Evolutionary conservation across 2,888 invertebrate species (phyloP), one percentile per base, ranked within the genome.

Genomic region (Embidobia sp.): DNA sequence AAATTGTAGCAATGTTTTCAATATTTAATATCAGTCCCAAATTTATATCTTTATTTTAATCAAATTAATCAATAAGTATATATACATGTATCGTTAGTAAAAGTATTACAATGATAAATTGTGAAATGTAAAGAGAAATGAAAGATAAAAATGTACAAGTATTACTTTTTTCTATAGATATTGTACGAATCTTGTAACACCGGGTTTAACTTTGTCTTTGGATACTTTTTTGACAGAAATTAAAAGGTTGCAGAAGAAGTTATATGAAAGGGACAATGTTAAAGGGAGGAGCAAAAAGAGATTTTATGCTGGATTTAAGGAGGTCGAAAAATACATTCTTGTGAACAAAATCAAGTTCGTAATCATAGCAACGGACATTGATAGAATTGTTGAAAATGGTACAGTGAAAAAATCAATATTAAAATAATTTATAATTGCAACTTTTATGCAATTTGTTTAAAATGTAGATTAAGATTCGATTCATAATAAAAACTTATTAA

Each of bases 301-400:
- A 49, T 85, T 83, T 57, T 84, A 84, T 51, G 81, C 83, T 0
- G 86, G 86, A 2, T 82, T 87, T 16, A 85, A 84, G 44, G 84
- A 86, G 72, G 82, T 83, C 0, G 66, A 81, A 2, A 85, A 83
- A 22, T 84, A 83, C 2, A 42, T 83, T 7, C 63, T 80, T 8
- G 66, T 84, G 5, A 84, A 80, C 7, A 86, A 85, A 72, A 77
- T 85, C n/a, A 85, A 82, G 67, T 82, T 85, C 16, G 81, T 85
- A 16, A 67, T 87, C 3, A 69, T 86, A 5, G 85, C 85, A 3
- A 81, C 85, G n/a, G 85, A 87, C 46, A 69, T 86, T 3, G 86
- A 86, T 35, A 85, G 77, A 61, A 81, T 81, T 13, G 64, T 81
- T 48, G 61, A 79, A n/a, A 59, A 83, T 78, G 85, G 86, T 86